A percentile compares a stretch with the other conserved stretches of the same genome.
Evolutionary conservation across 2,888 invertebrate species (phyloP).

Genomic region (Dryobotodes eremita): DNA sequence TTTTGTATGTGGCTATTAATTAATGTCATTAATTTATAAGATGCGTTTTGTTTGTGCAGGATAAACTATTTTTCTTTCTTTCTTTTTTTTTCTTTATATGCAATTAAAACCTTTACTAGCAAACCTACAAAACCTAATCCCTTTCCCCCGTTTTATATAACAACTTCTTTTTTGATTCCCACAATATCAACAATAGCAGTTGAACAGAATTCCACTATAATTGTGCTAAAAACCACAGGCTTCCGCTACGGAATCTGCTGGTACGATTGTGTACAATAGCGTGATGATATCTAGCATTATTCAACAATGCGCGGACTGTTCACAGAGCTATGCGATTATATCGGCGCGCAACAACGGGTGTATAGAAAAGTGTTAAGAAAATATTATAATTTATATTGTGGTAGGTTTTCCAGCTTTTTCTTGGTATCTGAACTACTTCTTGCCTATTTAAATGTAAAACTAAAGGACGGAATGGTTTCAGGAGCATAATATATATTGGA

Average conservation of each 20-base stretch:
- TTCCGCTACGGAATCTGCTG: constrained; percentile 62
- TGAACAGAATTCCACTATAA: constrained; percentile 55
- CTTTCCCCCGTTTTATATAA: constrained; percentile 10
- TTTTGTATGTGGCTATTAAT: no score
- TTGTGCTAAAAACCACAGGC: constrained; percentile 56
- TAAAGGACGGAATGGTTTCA: not conserved
- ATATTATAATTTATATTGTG: constrained; percentile 11
- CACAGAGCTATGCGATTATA: constrained; percentile 44
- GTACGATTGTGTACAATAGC: constrained; percentile 52
- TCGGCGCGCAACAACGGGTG: constrained; percentile 5
- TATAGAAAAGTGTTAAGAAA: constrained; percentile 29
- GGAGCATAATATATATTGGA: not conserved
- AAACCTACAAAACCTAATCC: constrained; percentile 6
- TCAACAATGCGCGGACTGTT: constrained; percentile 55
- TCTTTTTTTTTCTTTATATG: no score
- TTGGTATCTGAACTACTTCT: not conserved
- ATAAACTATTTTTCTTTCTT: no score
- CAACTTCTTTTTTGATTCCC: constrained; percentile 32
- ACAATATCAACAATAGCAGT: constrained; percentile 51
- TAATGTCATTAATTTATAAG: no score
- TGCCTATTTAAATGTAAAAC: not conserved
- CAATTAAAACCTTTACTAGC: no score
- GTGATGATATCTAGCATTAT: constrained; percentile 63
- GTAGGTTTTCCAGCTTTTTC: not conserved
- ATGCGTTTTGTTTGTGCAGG: no score